These are phyloP conservation scores for Chalcosyrphus nemorum DNA, from an alignment of 2,888 invertebrate species.

Conservation along the genomic window DNA sequence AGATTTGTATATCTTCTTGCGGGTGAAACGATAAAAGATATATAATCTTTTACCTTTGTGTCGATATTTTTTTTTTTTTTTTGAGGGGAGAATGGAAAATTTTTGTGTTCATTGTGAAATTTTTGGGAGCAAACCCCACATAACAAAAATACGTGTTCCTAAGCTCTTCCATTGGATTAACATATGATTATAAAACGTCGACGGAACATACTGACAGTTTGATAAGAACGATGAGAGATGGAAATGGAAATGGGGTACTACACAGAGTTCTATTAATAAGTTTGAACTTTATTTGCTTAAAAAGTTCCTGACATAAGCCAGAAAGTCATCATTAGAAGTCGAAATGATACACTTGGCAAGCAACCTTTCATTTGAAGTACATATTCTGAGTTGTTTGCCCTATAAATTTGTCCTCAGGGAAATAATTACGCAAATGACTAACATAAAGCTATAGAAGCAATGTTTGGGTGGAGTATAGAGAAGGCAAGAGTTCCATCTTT, in stretches of 20 bases:
- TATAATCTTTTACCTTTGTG: conserved; percentile 40
- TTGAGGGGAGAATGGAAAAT: conserved; percentile 2
- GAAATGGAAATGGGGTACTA: neutral
- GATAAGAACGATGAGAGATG: conserved; percentile 20
- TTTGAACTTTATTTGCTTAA: conserved; percentile 13
- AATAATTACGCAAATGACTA: too few relatives aligned
- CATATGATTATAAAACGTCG: conserved; percentile 57
- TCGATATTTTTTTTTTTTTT: conserved; percentile 1
- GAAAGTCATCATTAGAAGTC: neutral
- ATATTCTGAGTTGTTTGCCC: too few relatives aligned
- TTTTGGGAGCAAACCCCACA: neutral
- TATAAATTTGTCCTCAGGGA: too few relatives aligned
- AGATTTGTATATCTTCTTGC: conserved; percentile 25
- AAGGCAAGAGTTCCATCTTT: too few relatives aligned
- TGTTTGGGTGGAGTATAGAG: too few relatives aligned
- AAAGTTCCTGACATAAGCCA: conserved; percentile 10
- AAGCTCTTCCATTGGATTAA: conserved; percentile 40
- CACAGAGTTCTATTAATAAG: neutral
- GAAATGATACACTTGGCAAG: too few relatives aligned
- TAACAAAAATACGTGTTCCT: conserved; percentile 21
- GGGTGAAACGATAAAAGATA: conserved; percentile 37
- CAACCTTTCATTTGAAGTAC: neutral
- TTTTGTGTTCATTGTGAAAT: conserved; percentile 11
- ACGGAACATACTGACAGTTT: conserved; percentile 6
- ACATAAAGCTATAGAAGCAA: too few relatives aligned